Evolutionary conservation across 2,797 vertebrate species (phyloP), one percentile per base, ranked within the genome.

Genomic region (Xenops minutus): DNA sequence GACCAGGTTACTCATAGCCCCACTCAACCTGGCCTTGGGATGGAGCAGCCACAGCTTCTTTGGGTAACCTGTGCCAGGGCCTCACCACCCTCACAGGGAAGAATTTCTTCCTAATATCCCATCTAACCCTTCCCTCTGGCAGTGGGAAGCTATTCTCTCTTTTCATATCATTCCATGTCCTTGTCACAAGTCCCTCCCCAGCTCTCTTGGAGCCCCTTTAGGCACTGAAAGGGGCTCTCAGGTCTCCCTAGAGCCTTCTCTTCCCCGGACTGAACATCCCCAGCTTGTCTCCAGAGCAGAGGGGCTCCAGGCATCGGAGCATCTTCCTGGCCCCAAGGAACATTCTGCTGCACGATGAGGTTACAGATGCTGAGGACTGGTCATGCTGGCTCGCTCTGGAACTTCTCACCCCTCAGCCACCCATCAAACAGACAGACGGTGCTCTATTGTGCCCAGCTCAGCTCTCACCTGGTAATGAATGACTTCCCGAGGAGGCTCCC

Each of bases 401-500:
- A 16, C 14, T 51, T 26, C n/a, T 39, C 64, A 23, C 3, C n/a
- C 9, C 37, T 51, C 64, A 13, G 58, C 29, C 13, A 17, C 37
- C 64, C 51, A 26, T 4, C 5, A 21, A 34, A 34, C 14, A 10
- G 24, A 16, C 72, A 26, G 24, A 26, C 14, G 11, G 43, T 15
- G 43, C 58, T 13, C 56, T 51, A 0, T 0, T 2, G 58, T 4
- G 51, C 6, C 43, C 71, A 19, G n/a, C 14, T 37, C 48, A 5
- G 44, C 2, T 9, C 37, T 61, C 13, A 3, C 39, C 2, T 29
- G 7, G 3, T n/a, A 6, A n/a, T 5, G 18, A 27, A 17, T 1
- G 19, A 10, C 48, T 61, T 48, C 44, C 51, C 8, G 7, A 34
- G 37, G 81, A 36, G 8, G 44, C 12, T 52, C 5, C 24, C 5